Evolutionary conservation across 1,140 invertebrate genomes (phyloP).

Genomic region (Pygmarrhopalites habei): DNA sequence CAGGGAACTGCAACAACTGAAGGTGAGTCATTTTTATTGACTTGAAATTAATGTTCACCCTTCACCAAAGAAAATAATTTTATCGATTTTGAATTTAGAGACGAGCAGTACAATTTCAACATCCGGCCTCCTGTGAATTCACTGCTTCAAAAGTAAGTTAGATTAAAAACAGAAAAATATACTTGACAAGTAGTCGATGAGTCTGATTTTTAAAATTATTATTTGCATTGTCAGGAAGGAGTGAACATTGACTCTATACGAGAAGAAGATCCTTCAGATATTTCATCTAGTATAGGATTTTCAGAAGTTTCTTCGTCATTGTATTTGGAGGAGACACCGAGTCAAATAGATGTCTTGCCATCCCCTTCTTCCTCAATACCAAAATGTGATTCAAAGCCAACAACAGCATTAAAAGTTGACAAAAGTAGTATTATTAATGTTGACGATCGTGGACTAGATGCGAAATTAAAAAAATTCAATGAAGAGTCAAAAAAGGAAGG

Average conservation of each 20-base stretch:
- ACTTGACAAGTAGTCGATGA: too few relatives aligned
- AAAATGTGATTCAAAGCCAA: neutral
- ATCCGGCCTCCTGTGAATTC: constrained; percentile 20
- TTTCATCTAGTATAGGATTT: constrained; percentile 28
- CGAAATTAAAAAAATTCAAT: too few relatives aligned
- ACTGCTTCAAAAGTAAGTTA: constrained; percentile 9
- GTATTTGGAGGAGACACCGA: neutral
- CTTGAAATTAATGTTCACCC: too few relatives aligned
- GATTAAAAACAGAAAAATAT: too few relatives aligned
- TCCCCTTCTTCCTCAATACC: neutral
- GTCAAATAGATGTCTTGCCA: neutral
- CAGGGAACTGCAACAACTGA: constrained; percentile 52
- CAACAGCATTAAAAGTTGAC: too few relatives aligned
- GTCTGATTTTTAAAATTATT: neutral
- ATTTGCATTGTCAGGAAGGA: neutral
- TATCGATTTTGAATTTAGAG: too few relatives aligned
- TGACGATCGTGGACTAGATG: too few relatives aligned
- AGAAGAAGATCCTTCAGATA: constrained; percentile 25
- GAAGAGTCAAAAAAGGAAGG: too few relatives aligned
- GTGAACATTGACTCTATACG: constrained; percentile 15
- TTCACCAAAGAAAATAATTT: too few relatives aligned
- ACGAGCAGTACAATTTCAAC: constrained; percentile 25
- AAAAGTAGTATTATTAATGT: too few relatives aligned
- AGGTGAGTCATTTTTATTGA: too few relatives aligned
- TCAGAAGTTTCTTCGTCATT: constrained; percentile 16